Base-by-base conservation (phyloP, 2,797 vertebrate genomes). In the Sebastes hopkinsi region DNA sequence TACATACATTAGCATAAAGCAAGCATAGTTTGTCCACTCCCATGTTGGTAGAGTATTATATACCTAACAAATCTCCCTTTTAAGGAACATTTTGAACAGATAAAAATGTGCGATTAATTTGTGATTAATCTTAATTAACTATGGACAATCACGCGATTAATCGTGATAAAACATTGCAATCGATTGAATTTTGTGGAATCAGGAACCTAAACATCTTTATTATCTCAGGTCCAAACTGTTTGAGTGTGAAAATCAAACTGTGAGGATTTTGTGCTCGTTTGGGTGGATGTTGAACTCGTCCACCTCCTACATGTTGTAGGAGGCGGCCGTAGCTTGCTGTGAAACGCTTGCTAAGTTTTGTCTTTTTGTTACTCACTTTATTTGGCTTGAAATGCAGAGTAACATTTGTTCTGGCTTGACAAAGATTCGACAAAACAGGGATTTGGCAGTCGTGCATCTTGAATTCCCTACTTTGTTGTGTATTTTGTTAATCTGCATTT, bases 281-380 rank as follows among this genome's bases (percentile, higher is more conserved):
- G 76, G 81, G 69, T 72, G 67, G 78, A 89, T 87, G 75, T 74
- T 75, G 80, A 87, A 85, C 72, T 64, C 4, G 22, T 72, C 54
- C 74, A 61, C 80, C 88, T 82, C 87, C 87, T 79, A 87, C 82
- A 73, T 84, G 76, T 68, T 86, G 72, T 66, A 80, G 88, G 75
- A 88, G 85, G 79, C 23, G 32, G 80, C 34, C 1, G 6, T 18
- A 73, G 79, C 80, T 69, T 18, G 56, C 58, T 71, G 75, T 67
- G 74, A 76, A 81, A 38, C 7, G 14, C 70, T 83, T 32, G 56
- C 18, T 56, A 81, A 67, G 50, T 81, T 87, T 75, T 67, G 20
- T 75, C 32, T 65, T 80, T 76, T 68, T 79, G 46, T 71, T 83
- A 52, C 61, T 86, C 52, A 67, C 73, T 87, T 75, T 75, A 67